phyloP scores from a whole-genome alignment of 2,113 vertebrate genomes.

The Alethe castanea region DNA sequence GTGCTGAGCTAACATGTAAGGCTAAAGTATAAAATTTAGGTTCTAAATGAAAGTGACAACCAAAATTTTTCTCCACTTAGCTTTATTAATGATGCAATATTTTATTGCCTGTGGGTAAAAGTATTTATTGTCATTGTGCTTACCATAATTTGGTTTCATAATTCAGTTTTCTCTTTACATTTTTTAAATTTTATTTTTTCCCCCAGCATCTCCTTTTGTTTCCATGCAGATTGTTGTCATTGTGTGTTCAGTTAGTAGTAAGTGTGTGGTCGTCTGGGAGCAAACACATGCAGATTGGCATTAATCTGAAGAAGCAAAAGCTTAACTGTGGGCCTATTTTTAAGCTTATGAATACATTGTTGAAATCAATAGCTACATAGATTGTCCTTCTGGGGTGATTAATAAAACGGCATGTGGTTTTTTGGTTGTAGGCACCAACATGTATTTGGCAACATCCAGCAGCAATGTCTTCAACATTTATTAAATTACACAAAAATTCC shows the following conservation, averaged over 20 bases:
- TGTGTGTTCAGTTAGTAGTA: not conserved
- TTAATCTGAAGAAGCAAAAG: not conserved
- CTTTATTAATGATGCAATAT: slow-evolving; percentile 60
- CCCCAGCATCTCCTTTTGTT: not conserved
- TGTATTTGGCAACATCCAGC: not conserved
- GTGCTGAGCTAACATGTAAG: slow-evolving; percentile 45
- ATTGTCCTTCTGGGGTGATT: not conserved
- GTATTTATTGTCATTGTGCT: slow-evolving; percentile 57
- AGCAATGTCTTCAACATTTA: not conserved
- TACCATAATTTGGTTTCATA: slow-evolving; percentile 43
- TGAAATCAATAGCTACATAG: not conserved
- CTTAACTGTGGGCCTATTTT: not conserved
- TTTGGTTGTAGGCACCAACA: not conserved
- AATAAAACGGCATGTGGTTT: not conserved
- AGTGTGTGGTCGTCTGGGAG: not conserved
- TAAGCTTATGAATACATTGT: not conserved
- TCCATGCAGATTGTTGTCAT: not conserved
- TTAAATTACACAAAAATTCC: not conserved
- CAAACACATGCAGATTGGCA: not conserved
- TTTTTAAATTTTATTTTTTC: not conserved
- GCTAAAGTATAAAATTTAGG: slow-evolving; percentile 60
- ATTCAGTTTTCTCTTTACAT: not conserved
- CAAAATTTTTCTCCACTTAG: slow-evolving; percentile 63
- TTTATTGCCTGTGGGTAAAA: slow-evolving; percentile 53
- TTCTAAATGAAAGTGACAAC: slow-evolving; percentile 68